These are phyloP conservation scores for Bucco capensis DNA, from an alignment of 2,113 vertebrate genomes.

Conservation along the genomic window DNA sequence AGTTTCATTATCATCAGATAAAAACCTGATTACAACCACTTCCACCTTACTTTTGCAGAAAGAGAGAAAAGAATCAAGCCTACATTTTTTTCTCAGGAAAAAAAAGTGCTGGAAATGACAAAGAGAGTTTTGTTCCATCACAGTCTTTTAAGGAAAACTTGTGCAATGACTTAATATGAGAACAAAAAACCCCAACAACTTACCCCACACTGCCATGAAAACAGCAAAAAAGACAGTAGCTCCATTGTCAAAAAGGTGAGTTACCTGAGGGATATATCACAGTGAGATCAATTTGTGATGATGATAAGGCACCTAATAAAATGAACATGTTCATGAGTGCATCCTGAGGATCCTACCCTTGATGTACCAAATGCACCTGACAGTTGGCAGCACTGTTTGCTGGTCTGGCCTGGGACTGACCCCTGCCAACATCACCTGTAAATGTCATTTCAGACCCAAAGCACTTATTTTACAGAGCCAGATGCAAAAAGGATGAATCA, in stretches of 20 bases:
- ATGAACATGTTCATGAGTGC: background rate
- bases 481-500: background rate
- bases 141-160: background rate
- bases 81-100: background rate
- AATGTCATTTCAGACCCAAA: background rate
- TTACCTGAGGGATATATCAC: constrained; percentile 76
- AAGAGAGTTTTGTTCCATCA: background rate
- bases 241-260: constrained; percentile 95
- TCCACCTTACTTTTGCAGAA: background rate
- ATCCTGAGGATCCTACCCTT: background rate
- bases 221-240: constrained; percentile 97
- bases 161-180: background rate
- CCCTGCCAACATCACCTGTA: background rate
- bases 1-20: background rate
- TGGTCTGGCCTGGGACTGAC: background rate
- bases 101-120: background rate
- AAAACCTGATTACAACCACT: background rate
- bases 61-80: background rate
- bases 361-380: background rate
- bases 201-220: constrained; percentile 99
- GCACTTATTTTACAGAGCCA: background rate
- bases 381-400: background rate
- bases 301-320: background rate
- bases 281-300: background rate
- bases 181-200: constrained; percentile 73